Percentiles rank a stretch among this genome's conserved stretches.
phyloP scores from a whole-genome alignment of 1,140 invertebrate species.

The Zaprionus vittiger region DNA sequence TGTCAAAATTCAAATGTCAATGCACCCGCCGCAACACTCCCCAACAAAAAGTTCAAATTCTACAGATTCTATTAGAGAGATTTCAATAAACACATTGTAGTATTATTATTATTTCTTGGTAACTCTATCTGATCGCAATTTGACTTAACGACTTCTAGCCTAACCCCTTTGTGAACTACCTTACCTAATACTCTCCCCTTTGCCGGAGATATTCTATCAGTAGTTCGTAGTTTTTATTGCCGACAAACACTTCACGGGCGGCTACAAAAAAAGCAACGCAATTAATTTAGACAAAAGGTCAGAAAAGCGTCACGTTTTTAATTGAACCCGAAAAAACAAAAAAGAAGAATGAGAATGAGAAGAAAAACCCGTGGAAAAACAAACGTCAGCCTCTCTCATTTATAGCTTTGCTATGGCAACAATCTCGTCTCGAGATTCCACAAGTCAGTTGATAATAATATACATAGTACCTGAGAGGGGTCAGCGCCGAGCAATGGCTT shows the following conservation, averaged over 20 bases:
- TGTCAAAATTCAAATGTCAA: constrained; percentile 3
- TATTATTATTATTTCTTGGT: constrained; percentile 1
- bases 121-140: constrained; percentile 6
- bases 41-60: not conserved
- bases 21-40: constrained; percentile 1
- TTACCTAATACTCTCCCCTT: not conserved
- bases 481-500: constrained; percentile 30
- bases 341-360: constrained; percentile 18
- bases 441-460: constrained; percentile 51
- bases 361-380: constrained; percentile 26
- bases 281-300: constrained; percentile 57
- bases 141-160: constrained; percentile 3
- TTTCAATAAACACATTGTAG: not conserved
- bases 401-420: constrained; percentile 53
- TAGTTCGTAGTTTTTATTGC: not conserved
- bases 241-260: constrained; percentile 15
- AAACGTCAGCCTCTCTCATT: constrained; percentile 20
- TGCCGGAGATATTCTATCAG: not conserved
- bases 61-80: constrained; percentile 8
- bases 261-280: constrained; percentile 18
- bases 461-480: constrained; percentile 35
- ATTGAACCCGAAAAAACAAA: constrained; percentile 47
- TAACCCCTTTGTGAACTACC: not conserved
- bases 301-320: constrained; percentile 54
- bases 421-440: constrained; percentile 33